phyloP scores from a whole-genome alignment of 2,113 vertebrate genomes.

The Desmodus rotundus region DNA sequence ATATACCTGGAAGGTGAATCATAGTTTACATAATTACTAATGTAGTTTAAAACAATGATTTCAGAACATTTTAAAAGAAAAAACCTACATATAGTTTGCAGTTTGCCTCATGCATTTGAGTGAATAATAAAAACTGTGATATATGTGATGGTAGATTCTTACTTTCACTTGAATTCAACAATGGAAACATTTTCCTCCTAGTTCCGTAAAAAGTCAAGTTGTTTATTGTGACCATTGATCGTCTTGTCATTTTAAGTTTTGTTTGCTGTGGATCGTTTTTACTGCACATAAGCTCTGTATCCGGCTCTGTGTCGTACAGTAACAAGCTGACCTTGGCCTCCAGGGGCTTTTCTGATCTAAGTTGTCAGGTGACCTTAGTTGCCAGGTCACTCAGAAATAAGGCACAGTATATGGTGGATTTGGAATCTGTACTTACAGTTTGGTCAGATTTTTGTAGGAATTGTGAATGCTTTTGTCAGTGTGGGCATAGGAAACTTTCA shows the following conservation, averaged over 20 bases:
- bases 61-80: neutral
- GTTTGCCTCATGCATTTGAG: neutral
- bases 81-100: neutral
- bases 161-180: neutral
- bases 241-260: neutral
- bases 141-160: neutral
- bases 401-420: too few species aligned
- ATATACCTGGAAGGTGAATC: neutral
- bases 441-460: neutral
- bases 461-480: neutral
- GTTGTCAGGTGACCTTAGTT: neutral
- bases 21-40: neutral
- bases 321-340: neutral
- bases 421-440: neutral
- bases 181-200: neutral
- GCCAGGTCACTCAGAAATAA: neutral
- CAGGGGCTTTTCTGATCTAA: neutral
- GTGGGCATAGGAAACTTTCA: neutral
- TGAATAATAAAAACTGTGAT: neutral
- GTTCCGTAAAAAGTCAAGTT: neutral
- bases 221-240: neutral
- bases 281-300: neutral
- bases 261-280: neutral
- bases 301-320: accelerated
- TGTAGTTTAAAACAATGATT: neutral